Conservation (phyloP, 2,797 vertebrate genomes). For the Chaunax sp. region DNA sequence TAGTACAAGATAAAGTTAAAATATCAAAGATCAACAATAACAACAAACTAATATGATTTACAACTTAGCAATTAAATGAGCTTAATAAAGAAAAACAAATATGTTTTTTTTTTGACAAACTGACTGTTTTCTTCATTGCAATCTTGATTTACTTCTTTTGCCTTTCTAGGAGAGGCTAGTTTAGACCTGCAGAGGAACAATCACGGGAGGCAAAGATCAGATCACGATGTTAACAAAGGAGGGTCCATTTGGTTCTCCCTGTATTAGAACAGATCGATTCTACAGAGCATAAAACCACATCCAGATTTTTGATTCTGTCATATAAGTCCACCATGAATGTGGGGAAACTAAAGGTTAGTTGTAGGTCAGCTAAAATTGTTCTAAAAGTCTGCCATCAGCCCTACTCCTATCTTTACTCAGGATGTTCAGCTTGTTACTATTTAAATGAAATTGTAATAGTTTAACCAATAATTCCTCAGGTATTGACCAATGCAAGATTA, state of each 20-base stretch:
- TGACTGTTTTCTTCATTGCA: no score
- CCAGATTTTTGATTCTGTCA: not conserved
- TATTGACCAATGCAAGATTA: slow-evolving; percentile 6
- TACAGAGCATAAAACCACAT: not conserved
- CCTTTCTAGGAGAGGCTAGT: no score
- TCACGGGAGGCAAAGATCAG: not conserved
- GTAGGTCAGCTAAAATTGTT: slow-evolving; percentile 5
- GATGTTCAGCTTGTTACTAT: slow-evolving; percentile 3
- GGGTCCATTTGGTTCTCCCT: not conserved
- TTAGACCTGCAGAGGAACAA: no score
- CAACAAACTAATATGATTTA: no score
- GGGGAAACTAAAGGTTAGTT: not conserved
- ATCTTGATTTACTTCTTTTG: no score
- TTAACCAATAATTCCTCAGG: slow-evolving; percentile 4
- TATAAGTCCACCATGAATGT: not conserved
- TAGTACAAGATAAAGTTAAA: no score
- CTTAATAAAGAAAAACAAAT: not conserved
- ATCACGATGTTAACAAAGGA: not conserved
- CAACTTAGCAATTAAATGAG: no score
- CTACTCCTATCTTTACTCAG: not conserved
- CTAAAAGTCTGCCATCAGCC: not conserved
- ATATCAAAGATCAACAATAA: no score
- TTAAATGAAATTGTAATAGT: slow-evolving; percentile 30
- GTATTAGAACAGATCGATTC: not conserved
- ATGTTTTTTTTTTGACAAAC: no score